These are phyloP conservation scores for Okamejei kenojei DNA, from an alignment of 2,797 vertebrate species.

Conservation along the genomic window DNA sequence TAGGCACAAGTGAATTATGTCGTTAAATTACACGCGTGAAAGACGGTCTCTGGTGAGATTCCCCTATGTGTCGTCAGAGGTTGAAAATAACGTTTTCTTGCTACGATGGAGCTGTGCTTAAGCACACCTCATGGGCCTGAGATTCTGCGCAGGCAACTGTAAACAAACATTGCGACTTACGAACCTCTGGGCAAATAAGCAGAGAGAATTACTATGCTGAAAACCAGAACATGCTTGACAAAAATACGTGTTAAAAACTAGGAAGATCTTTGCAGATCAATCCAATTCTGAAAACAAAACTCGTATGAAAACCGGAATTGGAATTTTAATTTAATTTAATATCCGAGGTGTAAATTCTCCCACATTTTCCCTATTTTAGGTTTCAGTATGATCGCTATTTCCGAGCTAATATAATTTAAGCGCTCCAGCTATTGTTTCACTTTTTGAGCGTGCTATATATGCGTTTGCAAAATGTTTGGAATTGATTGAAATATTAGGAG, in stretches of 20 bases:
- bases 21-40: neutral
- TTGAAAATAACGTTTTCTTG: neutral
- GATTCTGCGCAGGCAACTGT: neutral
- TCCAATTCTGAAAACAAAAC: neutral
- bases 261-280: neutral
- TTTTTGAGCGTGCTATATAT: too few relatives aligned
- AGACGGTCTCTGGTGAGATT: neutral
- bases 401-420: neutral
- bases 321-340: neutral
- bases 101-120: neutral
- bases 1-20: neutral
- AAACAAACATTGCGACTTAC: neutral
- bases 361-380: neutral
- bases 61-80: neutral
- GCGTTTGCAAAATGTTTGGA: neutral
- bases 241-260: neutral
- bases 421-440: neutral
- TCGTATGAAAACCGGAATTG: neutral
- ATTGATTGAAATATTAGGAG: neutral
- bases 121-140: neutral
- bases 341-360: neutral
- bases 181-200: neutral
- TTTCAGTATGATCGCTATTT: neutral
- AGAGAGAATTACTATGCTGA: neutral
- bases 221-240: neutral